These are phyloP conservation scores for Rousettus leschenaultii DNA, from an alignment of 2,113 vertebrate species.

Conservation along the genomic window DNA sequence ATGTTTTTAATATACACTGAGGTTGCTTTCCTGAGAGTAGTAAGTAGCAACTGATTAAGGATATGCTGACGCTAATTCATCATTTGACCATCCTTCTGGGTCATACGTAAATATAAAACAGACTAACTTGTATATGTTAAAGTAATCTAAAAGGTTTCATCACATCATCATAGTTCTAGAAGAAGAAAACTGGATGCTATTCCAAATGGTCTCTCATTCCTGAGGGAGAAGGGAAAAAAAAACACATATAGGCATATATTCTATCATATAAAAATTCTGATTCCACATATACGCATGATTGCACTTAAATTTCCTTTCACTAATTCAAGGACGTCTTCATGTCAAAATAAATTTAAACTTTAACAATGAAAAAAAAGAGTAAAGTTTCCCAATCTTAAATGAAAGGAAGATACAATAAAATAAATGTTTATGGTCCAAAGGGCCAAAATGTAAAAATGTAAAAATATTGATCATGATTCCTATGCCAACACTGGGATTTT, in stretches of 20 bases:
- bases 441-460: neutral
- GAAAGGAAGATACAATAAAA: neutral
- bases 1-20: neutral
- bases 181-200: neutral
- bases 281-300: neutral
- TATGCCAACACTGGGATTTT: neutral
- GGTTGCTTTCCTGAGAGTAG: neutral
- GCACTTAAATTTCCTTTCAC: neutral
- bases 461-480: neutral
- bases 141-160: neutral
- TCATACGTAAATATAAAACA: neutral
- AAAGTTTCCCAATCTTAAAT: neutral
- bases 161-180: neutral
- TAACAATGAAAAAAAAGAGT: neutral
- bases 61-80: neutral
- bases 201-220: neutral
- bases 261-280: neutral
- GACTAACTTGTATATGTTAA: neutral
- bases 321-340: neutral
- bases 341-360: neutral
- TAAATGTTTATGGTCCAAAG: slow-evolving; percentile 13
- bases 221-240: neutral
- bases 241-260: neutral
- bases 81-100: neutral
- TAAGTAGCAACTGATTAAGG: neutral